Conservation (phyloP, 1,140 invertebrate species). For the Zelostemma sp. region DNA sequence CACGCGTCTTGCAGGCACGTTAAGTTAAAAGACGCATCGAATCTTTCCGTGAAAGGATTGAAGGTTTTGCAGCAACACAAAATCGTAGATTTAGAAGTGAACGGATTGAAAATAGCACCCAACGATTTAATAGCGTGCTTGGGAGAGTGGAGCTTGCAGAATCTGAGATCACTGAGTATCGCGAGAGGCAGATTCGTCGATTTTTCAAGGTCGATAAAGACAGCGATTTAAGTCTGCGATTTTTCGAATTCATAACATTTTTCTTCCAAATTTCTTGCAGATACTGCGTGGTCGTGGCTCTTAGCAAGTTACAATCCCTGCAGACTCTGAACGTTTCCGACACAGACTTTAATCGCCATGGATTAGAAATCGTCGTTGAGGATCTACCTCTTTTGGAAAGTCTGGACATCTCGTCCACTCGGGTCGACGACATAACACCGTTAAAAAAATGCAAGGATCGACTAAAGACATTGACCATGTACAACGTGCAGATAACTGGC, state of each 20-base stretch:
- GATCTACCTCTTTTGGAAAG: slow-evolving; percentile 78
- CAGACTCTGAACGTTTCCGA: slow-evolving; percentile 79
- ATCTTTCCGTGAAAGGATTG: slow-evolving; percentile 76
- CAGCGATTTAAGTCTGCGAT: no score
- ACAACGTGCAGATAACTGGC: slow-evolving; percentile 74
- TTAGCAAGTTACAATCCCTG: slow-evolving; percentile 74
- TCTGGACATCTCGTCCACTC: slow-evolving; percentile 80
- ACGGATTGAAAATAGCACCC: slow-evolving; percentile 74
- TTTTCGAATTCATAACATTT: no score
- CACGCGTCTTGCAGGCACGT: slow-evolving; percentile 63
- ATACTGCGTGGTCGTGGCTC: slow-evolving; percentile 70
- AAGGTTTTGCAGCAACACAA: slow-evolving; percentile 78
- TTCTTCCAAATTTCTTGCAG: slow-evolving; percentile 41
- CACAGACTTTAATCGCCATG: slow-evolving; percentile 80
- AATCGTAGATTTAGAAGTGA: slow-evolving; percentile 75
- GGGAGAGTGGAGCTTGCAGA: slow-evolving; percentile 79
- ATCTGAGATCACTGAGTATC: slow-evolving; percentile 78
- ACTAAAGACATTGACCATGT: slow-evolving; percentile 76
- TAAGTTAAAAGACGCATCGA: slow-evolving; percentile 71
- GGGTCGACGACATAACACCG: slow-evolving; percentile 77
- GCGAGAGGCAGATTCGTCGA: slow-evolving; percentile 77
- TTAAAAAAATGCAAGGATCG: slow-evolving; percentile 75
- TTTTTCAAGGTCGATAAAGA: slow-evolving; percentile 70
- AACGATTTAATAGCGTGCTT: slow-evolving; percentile 80
- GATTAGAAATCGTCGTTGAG: slow-evolving; percentile 78